Evolutionary conservation across 1,140 invertebrate genomes (phyloP).

Genomic region (Drosophila suzukii): DNA sequence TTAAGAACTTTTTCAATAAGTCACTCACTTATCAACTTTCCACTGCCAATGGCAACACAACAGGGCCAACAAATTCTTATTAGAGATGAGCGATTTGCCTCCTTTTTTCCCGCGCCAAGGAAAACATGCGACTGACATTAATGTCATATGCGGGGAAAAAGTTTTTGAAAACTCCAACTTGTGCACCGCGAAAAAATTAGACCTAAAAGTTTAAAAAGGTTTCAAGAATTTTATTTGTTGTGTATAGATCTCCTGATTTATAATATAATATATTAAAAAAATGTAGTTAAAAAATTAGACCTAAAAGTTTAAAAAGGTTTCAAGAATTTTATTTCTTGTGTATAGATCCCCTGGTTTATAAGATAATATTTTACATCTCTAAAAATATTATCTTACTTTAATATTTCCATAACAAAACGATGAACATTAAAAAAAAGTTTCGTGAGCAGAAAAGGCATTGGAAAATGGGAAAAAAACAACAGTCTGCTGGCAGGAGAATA

Average conservation of each 20-base stretch:
- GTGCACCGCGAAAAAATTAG: not conserved
- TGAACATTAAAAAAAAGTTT: not conserved
- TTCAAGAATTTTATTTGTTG: too few species aligned
- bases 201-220: not conserved
- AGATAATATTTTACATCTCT: not conserved
- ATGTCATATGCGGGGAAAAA: constrained; percentile 9
- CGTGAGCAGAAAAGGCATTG: not conserved
- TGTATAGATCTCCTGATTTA: not conserved
- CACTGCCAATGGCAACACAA: constrained; percentile 31
- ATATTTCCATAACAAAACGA: not conserved
- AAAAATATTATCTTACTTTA: not conserved
- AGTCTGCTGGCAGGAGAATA: not conserved
- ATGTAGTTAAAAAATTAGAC: too few species aligned
- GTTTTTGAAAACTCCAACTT: not conserved
- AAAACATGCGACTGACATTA: constrained; percentile 43
- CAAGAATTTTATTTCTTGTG: too few species aligned
- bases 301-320: too few species aligned
- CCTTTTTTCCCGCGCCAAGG: not conserved
- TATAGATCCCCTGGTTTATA: not conserved
- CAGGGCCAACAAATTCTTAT: constrained; percentile 2
- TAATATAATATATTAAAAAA: too few species aligned
- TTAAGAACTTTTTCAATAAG: constrained; percentile 35
- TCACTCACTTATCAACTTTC: constrained; percentile 41
- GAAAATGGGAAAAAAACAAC: not conserved
- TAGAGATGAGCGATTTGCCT: constrained; percentile 17